phyloP scores from a whole-genome alignment of 2,888 invertebrate genomes.

The Holacanthella duospinosa region DNA sequence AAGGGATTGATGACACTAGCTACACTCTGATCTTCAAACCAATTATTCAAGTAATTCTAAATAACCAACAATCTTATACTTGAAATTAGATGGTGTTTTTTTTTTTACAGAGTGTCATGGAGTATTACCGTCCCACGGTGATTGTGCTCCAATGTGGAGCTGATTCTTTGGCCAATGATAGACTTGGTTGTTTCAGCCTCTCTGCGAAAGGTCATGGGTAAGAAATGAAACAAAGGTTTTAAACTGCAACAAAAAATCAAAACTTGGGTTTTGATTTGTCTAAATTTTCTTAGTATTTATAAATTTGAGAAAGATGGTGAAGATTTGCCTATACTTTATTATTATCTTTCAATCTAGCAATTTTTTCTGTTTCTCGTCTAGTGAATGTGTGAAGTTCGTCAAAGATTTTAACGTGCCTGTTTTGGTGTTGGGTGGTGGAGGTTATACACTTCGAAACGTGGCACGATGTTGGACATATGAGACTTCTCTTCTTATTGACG shows the following conservation, averaged over 20 bases:
- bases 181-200: slow-evolving; percentile 90
- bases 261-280: no score
- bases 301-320: no score
- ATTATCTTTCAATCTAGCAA: background rate
- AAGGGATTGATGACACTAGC: slow-evolving; percentile 91
- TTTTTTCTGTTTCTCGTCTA: slow-evolving; percentile 30
- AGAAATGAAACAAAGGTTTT: slow-evolving; percentile 8
- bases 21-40: slow-evolving; percentile 91
- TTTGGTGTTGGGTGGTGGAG: slow-evolving; percentile 71
- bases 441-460: slow-evolving; percentile 69
- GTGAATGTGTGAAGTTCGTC: slow-evolving; percentile 92
- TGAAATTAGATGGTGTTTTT: background rate
- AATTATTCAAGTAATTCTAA: slow-evolving; percentile 55
- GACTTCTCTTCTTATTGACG: slow-evolving; percentile 85
- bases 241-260: background rate
- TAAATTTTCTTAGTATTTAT: no score
- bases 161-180: slow-evolving; percentile 89
- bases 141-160: slow-evolving; percentile 98
- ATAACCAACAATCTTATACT: no score
- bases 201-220: slow-evolving; percentile 86
- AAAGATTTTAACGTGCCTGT: slow-evolving; percentile 84
- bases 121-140: slow-evolving; percentile 89
- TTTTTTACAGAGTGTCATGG: slow-evolving; percentile 66
- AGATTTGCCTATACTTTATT: no score
- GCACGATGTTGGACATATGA: slow-evolving; percentile 99